phyloP scores from a whole-genome alignment of 2,113 vertebrate species.

The Choloepus hoffmanni region DNA sequence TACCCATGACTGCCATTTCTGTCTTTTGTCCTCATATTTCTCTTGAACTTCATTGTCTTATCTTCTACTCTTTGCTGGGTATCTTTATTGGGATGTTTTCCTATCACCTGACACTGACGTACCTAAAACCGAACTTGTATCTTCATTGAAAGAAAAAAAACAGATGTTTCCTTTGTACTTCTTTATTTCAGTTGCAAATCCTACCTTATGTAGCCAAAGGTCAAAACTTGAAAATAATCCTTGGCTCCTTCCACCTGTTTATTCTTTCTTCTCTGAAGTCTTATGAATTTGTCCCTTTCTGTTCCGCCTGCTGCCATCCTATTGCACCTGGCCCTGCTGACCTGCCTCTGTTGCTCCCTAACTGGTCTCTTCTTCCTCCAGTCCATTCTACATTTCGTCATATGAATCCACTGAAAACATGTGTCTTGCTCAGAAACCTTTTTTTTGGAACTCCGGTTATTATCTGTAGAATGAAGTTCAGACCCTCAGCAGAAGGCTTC shows the following conservation, averaged over 20 bases:
- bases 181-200: slow-evolving; percentile 40
- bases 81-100: slow-evolving; percentile 53
- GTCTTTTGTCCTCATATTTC: slow-evolving; percentile 36
- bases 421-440: slow-evolving; percentile 50
- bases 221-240: slow-evolving; percentile 4
- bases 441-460: background rate
- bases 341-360: background rate
- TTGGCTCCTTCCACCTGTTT: background rate
- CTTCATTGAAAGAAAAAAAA: background rate
- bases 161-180: background rate
- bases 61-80: background rate
- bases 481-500: background rate
- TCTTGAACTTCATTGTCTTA: slow-evolving; percentile 28
- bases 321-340: background rate
- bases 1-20: background rate
- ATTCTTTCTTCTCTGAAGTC: background rate
- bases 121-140: slow-evolving; percentile 17
- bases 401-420: slow-evolving; percentile 13
- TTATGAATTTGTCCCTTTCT: background rate
- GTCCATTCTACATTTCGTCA: background rate
- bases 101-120: background rate
- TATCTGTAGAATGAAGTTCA: slow-evolving; percentile 18
- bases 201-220: slow-evolving; percentile 6
- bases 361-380: background rate
- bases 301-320: background rate